A percentile compares a stretch with the other conserved stretches of the same genome.
These are phyloP conservation scores for Oriolus oriolus DNA, from an alignment of 2,113 vertebrate species.

Conservation along the genomic window DNA sequence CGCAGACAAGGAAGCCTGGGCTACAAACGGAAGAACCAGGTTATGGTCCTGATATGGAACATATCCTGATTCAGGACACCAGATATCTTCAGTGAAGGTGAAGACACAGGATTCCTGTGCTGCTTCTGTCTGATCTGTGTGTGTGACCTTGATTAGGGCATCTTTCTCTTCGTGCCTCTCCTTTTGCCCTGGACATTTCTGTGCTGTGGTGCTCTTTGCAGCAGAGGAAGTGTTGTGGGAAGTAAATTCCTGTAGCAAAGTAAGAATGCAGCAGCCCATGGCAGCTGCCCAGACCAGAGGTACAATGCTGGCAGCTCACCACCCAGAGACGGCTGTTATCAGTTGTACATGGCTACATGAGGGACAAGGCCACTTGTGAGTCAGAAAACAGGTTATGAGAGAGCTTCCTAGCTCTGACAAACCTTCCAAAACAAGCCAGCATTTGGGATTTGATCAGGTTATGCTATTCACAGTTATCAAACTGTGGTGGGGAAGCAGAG, in stretches of 20 bases:
- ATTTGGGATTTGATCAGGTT: not conserved
- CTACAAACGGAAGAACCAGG: not conserved
- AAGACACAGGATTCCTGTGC: fast-evolving
- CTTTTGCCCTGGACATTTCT: not conserved
- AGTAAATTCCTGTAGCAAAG: not conserved
- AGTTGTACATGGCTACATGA: not conserved
- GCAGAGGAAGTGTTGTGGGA: not conserved
- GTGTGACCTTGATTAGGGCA: not conserved
- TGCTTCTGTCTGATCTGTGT: not conserved
- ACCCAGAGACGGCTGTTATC: not conserved
- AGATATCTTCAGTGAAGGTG: not conserved
- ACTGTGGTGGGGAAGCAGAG: not conserved
- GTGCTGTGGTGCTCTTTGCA: not conserved
- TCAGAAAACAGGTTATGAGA: not conserved
- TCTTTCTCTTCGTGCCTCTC: not conserved
- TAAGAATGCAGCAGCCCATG: not conserved
- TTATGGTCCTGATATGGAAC: not conserved
- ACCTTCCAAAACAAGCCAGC: not conserved
- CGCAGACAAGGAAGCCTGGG: not conserved
- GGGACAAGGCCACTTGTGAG: not conserved
- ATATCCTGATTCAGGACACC: not conserved
- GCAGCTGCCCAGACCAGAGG: not conserved
- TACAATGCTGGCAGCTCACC: not conserved
- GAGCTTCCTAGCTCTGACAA: not conserved
- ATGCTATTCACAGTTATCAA: not conserved